phyloP scores from a whole-genome alignment of 2,797 vertebrate species.

The Tarsius wallacei region DNA sequence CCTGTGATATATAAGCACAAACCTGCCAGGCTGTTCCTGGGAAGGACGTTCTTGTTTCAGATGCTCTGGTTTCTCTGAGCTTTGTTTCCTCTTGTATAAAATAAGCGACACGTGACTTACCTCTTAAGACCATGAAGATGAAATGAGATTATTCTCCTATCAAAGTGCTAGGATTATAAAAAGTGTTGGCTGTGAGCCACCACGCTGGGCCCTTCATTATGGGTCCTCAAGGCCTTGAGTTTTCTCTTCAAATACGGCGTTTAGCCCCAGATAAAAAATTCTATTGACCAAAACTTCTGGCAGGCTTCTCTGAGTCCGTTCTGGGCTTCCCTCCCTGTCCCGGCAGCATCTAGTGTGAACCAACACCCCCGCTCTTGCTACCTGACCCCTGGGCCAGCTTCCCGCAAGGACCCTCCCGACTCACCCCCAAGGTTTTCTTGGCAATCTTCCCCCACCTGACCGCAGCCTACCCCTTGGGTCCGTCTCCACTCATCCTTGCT shows the following conservation, averaged over 20 bases:
- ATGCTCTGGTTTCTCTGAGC: background rate
- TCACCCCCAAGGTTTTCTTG: background rate
- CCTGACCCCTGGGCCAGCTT: background rate
- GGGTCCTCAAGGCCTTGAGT: background rate
- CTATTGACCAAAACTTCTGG: background rate
- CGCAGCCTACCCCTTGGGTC: background rate
- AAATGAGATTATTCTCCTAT: background rate
- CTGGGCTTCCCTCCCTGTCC: background rate
- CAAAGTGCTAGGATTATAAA: background rate
- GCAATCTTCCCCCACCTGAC: background rate
- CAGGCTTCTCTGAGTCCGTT: background rate
- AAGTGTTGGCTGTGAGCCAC: too few relatives aligned
- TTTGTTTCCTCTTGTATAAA: constrained; percentile 40
- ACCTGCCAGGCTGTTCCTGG: background rate
- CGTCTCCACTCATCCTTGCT: background rate
- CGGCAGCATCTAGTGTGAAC: background rate
- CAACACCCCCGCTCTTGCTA: background rate
- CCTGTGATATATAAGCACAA: background rate
- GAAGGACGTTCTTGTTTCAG: background rate
- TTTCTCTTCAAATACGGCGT: constrained; percentile 19
- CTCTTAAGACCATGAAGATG: background rate
- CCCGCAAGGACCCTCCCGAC: background rate
- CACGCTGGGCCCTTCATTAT: background rate
- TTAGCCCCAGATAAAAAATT: background rate
- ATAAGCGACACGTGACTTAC: background rate